Percentiles rank a stretch among this genome's conserved stretches.
Conservation (phyloP, 2,113 vertebrate genomes). For the Ranitomeya variabilis region DNA sequence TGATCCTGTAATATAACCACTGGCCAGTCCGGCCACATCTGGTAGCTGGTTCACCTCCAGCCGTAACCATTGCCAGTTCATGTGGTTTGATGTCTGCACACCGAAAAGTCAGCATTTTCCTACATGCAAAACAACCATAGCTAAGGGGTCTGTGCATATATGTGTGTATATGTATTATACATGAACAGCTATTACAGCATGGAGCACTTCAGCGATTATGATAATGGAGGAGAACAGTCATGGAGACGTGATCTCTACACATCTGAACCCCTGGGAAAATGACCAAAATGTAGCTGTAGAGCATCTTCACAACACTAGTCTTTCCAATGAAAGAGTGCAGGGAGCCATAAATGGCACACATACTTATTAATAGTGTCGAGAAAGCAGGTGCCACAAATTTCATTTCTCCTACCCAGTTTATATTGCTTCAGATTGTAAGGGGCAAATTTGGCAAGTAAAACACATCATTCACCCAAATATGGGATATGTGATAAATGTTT, state of each 20-base stretch:
- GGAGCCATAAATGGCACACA: too few species aligned
- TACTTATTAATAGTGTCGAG: too few species aligned
- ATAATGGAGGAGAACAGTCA: background rate
- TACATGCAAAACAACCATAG: background rate
- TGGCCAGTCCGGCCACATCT: background rate
- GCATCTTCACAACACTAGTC: background rate
- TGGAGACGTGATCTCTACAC: background rate
- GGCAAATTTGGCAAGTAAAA: background rate
- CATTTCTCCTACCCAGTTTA: background rate
- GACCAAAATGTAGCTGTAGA: background rate
- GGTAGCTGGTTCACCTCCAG: background rate
- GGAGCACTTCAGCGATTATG: background rate
- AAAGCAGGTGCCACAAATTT: background rate
- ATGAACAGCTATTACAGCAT: background rate
- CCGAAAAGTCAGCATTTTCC: background rate
- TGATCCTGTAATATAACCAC: background rate
- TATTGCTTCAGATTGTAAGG: background rate
- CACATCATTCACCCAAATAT: too few species aligned
- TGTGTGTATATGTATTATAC: conserved; percentile 12
- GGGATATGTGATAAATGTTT: too few species aligned
- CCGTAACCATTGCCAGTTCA: background rate
- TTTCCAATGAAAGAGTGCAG: background rate
- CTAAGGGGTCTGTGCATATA: background rate
- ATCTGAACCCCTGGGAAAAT: background rate
- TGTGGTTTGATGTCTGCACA: background rate